A percentile compares a stretch with the other conserved stretches of the same genome.
Evolutionary conservation across 2,797 vertebrate genomes (phyloP).

Genomic region (Chelidonichthys spinosus): DNA sequence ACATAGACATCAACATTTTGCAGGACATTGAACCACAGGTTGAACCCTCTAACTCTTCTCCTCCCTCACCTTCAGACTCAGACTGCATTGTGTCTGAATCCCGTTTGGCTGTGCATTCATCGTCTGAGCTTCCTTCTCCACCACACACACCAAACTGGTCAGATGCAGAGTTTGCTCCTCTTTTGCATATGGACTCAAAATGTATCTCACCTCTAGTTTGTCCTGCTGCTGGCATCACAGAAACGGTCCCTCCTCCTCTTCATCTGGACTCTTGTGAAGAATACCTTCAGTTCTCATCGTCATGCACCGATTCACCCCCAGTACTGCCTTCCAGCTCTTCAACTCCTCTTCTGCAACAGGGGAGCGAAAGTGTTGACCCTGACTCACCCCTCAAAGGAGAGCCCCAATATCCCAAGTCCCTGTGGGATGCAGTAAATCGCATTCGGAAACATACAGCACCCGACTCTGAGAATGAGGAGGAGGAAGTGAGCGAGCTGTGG

Average conservation of each 20-base stretch:
- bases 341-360: slow-evolving; percentile 17
- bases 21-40: slow-evolving; percentile 5
- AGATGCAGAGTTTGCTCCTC: slow-evolving; percentile 13
- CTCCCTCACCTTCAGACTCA: slow-evolving; percentile 22
- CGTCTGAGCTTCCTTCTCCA: slow-evolving; percentile 18
- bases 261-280: slow-evolving; percentile 32
- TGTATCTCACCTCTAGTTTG: slow-evolving; percentile 15
- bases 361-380: slow-evolving; percentile 3
- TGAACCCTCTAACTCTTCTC: slow-evolving; percentile 2
- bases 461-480: slow-evolving; percentile 93
- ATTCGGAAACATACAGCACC: slow-evolving; percentile 95
- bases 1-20: slow-evolving; percentile 18
- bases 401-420: slow-evolving; percentile 75
- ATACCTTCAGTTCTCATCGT: slow-evolving; percentile 15
- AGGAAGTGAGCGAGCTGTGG: slow-evolving; percentile 77
- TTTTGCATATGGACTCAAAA: slow-evolving; percentile 19
- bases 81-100: slow-evolving; percentile 14
- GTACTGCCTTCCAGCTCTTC: slow-evolving; percentile 7
- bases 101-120: slow-evolving; percentile 19
- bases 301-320: slow-evolving; percentile 12
- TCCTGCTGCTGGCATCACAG: slow-evolving; percentile 9
- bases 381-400: slow-evolving; percentile 37
- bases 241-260: slow-evolving; percentile 34
- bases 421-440: slow-evolving; percentile 90
- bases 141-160: slow-evolving; percentile 1